Evolutionary conservation across 2,888 invertebrate genomes (phyloP).

Genomic region (Meta bourneti): DNA sequence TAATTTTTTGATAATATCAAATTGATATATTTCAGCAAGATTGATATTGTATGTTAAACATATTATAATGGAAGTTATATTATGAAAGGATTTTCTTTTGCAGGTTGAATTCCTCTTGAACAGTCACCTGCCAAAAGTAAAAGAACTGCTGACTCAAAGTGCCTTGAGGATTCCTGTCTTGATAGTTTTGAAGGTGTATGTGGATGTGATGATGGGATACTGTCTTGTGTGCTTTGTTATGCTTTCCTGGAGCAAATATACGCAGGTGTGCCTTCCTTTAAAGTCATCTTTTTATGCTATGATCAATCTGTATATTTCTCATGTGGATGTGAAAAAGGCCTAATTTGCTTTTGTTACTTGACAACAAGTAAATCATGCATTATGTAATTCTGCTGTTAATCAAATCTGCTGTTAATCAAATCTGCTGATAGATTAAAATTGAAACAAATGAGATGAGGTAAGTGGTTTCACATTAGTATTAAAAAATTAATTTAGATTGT

Average conservation of each 20-base stretch:
- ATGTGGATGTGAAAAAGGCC: not conserved
- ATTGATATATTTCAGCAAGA: too few relatives aligned
- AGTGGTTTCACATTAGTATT: too few relatives aligned
- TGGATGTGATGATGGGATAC: conserved; percentile 83
- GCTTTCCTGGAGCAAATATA: conserved; percentile 74
- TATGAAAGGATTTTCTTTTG: conserved; percentile 10
- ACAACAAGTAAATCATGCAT: too few relatives aligned
- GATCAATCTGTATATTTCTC: not conserved
- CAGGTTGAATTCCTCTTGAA: conserved; percentile 78
- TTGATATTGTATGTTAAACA: not conserved
- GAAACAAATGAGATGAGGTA: too few relatives aligned
- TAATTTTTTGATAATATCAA: too few relatives aligned
- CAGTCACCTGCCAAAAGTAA: conserved; percentile 62
- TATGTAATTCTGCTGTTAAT: too few relatives aligned
- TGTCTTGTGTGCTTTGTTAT: conserved; percentile 77
- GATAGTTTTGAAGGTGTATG: conserved; percentile 86
- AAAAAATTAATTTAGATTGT: too few relatives aligned
- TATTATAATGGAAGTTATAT: conserved; percentile 55
- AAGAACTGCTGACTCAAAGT: conserved; percentile 50
- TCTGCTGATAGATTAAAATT: too few relatives aligned
- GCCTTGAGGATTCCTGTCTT: conserved; percentile 79
- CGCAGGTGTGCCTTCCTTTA: conserved; percentile 37
- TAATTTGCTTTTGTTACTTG: not conserved
- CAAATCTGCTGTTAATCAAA: too few relatives aligned
- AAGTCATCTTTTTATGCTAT: not conserved